Evolutionary conservation across 2,888 invertebrate species (phyloP), one percentile per base, ranked within the genome.

Genomic region (Drosophila mercatorum): DNA sequence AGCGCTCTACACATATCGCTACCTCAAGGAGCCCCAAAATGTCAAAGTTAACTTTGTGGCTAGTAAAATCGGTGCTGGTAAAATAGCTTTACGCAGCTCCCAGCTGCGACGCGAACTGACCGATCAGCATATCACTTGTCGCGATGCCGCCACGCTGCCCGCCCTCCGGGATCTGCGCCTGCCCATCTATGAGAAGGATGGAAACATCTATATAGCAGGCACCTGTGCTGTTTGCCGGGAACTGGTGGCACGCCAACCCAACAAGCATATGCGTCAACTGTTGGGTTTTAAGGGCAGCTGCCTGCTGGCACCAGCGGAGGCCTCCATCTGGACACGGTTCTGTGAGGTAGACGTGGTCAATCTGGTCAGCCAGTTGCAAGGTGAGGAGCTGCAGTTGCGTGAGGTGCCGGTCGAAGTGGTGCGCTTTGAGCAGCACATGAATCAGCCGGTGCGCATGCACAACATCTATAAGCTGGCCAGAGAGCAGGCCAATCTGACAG

Each of bases 291-390:
- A 97, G 70, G 95, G 95, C 72, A 95, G 96, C 60, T 97, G 97
- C 88, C 93, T 98, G 14, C 94, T 96, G 84, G 96, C 97, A 2
- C 97, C 97, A 60, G 96, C 97, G 34, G 97, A 97, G 93, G 94
- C 95, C 10, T 97, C 97, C 10, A 94, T 96, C 44, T 98, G 98
- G 98, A 98, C 98, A 0, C 96, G 96, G 88, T 97, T 97, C 91
- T 98, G 98, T 94, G 98, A 98, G 94, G 94, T 96, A 5, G 97
- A 97, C 90, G 93, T 97, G 49, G 94, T 96, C 12, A 91, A 93
- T 60, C 94, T 95, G 1, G 81, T 91, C 0, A 78, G 78, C n/a
- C 59, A 76, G 10, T 64, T 91, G 8, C 74, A 96, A 0, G 94
- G 94, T 71, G 86, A 93, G n/a, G 75, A 79, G 2, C 69, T 78